These are phyloP conservation scores for Keiferia lycopersicella DNA, from an alignment of 2,888 invertebrate genomes.

Conservation along the genomic window DNA sequence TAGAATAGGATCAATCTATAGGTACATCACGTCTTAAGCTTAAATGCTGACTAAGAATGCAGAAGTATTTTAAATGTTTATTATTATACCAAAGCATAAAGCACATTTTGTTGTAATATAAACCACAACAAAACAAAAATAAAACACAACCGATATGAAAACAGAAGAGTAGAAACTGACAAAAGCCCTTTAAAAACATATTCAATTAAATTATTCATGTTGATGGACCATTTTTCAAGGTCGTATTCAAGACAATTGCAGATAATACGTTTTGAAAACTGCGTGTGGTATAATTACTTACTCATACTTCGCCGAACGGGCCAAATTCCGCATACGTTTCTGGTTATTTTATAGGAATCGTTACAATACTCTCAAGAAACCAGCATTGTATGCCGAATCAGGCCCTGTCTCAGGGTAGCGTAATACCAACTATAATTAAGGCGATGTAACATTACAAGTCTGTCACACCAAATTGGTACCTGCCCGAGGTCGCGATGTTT, in stretches of 20 bases:
- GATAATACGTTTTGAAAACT: conserved; percentile 15
- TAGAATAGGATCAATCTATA: no score
- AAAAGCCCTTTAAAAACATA: conserved; percentile 9
- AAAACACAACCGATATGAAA: background rate
- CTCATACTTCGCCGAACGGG: no score
- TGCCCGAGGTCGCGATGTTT: conserved; percentile 13
- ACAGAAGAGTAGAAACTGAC: background rate
- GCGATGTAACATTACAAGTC: conserved; percentile 20
- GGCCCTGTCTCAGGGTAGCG: no score
- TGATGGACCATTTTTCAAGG: conserved; percentile 12
- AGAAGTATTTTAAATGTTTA: no score
- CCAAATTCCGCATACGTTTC: no score
- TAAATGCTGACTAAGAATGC: no score
- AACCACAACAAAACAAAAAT: background rate
- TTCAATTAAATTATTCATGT: conserved; percentile 4
- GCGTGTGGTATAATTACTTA: conserved; percentile 17
- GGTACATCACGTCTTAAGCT: no score
- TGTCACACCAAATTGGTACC: conserved; percentile 24
- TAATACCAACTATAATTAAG: no score
- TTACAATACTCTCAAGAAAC: no score
- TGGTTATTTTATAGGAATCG: no score
- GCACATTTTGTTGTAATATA: background rate
- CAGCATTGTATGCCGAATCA: no score
- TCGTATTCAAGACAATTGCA: conserved; percentile 9
- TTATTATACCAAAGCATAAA: no score